A percentile compares a stretch with the other conserved stretches of the same genome.
These are phyloP conservation scores for Orussus abietinus DNA, from an alignment of 1,140 invertebrate species.

Conservation along the genomic window DNA sequence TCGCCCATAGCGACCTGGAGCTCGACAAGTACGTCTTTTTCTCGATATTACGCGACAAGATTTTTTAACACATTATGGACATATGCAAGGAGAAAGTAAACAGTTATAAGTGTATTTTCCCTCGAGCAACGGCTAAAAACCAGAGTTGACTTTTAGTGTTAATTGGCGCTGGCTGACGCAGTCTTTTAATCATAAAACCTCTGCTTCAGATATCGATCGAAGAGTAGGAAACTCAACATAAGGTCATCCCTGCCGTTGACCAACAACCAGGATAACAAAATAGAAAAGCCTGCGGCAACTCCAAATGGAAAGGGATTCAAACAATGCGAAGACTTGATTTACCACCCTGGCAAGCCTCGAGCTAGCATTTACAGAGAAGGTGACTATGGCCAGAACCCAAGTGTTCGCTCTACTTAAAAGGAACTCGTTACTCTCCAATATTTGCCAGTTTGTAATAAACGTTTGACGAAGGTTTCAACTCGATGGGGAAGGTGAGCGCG, in stretches of 20 bases:
- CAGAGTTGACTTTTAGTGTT: too few relatives aligned
- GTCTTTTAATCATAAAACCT: too few relatives aligned
- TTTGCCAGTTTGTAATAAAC: background rate
- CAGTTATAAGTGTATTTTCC: too few relatives aligned
- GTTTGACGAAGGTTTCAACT: constrained; percentile 29
- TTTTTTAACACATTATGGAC: constrained; percentile 5
- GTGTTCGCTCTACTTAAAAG: background rate
- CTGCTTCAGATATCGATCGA: constrained; percentile 54
- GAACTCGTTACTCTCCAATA: constrained; percentile 14
- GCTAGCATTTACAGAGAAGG: constrained; percentile 37
- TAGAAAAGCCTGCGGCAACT: constrained; percentile 28
- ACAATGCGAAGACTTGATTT: constrained; percentile 37
- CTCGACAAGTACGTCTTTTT: constrained; percentile 67
- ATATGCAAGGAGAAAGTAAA: constrained; percentile 11
- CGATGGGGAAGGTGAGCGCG: constrained; percentile 31
- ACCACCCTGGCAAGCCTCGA: constrained; percentile 38
- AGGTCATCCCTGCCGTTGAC: constrained; percentile 32
- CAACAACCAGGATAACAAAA: constrained; percentile 32
- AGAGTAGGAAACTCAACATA: constrained; percentile 56
- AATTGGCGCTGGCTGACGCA: too few relatives aligned
- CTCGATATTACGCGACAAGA: background rate
- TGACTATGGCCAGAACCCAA: too few relatives aligned
- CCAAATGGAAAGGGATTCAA: constrained; percentile 37
- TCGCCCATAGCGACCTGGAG: constrained; percentile 89
- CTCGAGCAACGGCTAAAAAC: too few relatives aligned